These are phyloP conservation scores for Myiozetetes cayanensis DNA, from an alignment of 2,113 vertebrate genomes.

Conservation along the genomic window DNA sequence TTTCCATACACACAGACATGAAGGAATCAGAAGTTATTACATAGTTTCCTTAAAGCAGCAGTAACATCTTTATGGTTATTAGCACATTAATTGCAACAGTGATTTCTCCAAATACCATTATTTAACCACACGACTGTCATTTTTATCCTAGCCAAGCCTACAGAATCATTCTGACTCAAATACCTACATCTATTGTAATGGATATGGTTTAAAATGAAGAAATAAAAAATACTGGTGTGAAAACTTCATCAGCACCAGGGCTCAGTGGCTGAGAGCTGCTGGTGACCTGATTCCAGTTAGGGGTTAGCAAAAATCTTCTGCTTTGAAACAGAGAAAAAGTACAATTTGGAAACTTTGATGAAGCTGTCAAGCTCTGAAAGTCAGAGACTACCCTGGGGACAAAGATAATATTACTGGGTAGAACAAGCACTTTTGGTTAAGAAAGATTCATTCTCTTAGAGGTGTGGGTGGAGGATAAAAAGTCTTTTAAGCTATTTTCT, in stretches of 20 bases:
- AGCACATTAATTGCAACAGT: neutral
- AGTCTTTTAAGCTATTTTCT: conserved; percentile 31
- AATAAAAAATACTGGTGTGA: neutral
- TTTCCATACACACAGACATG: neutral
- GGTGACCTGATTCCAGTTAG: neutral
- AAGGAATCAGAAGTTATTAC: neutral
- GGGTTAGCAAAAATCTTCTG: conserved; percentile 12
- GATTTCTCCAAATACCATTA: neutral
- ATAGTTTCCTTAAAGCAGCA: neutral
- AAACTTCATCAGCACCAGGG: neutral
- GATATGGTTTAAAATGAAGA: neutral
- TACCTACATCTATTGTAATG: neutral
- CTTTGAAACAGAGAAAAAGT: conserved; percentile 35
- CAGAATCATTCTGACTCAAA: neutral
- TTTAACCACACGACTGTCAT: neutral
- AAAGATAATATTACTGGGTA: conserved; percentile 52
- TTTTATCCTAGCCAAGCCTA: neutral
- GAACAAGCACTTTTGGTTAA: conserved; percentile 37
- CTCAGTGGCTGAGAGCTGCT: neutral
- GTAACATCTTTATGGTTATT: neutral
- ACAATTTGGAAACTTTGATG: conserved; percentile 56
- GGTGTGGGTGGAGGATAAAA: neutral
- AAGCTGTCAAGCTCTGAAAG: conserved; percentile 62
- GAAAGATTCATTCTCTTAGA: conserved; percentile 38
- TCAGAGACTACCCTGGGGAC: conserved; percentile 54